phyloP scores from a whole-genome alignment of 2,113 vertebrate genomes.

The Elachura formosa region DNA sequence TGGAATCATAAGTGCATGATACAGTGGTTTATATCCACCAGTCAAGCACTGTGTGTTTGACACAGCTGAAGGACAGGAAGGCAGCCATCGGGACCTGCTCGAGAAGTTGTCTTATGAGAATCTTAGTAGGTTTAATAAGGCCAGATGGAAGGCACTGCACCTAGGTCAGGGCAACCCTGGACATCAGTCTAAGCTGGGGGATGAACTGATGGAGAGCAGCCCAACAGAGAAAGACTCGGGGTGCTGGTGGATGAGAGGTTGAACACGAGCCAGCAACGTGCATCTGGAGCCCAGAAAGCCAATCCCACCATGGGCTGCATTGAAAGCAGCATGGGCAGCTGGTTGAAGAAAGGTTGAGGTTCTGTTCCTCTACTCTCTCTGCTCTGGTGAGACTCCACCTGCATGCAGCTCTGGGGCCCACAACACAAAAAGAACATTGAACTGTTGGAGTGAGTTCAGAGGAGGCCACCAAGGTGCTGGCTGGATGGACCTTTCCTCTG shows the following conservation, averaged over 20 bases:
- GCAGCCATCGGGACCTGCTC: neutral
- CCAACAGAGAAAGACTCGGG: neutral
- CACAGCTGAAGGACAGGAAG: neutral
- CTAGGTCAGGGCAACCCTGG: neutral
- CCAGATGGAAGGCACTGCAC: neutral
- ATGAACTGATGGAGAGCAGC: accelerated
- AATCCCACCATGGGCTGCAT: neutral
- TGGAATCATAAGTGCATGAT: neutral
- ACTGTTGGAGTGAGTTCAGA: neutral
- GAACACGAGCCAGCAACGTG: neutral
- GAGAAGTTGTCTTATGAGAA: neutral
- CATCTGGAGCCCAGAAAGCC: neutral
- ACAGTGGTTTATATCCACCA: neutral
- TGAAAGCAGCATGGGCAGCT: neutral
- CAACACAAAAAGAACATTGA: neutral
- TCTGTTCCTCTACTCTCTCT: neutral
- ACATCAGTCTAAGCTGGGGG: neutral
- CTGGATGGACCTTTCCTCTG: neutral
- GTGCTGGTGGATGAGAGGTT: neutral
- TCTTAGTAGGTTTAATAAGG: neutral
- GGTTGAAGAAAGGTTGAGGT: neutral
- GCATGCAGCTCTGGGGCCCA: neutral
- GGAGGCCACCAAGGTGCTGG: neutral
- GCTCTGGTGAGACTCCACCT: neutral
- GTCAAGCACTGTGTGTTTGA: neutral